Conservation (phyloP, 2,113 vertebrate species). For the Rhinolophus ferrumequinum region DNA sequence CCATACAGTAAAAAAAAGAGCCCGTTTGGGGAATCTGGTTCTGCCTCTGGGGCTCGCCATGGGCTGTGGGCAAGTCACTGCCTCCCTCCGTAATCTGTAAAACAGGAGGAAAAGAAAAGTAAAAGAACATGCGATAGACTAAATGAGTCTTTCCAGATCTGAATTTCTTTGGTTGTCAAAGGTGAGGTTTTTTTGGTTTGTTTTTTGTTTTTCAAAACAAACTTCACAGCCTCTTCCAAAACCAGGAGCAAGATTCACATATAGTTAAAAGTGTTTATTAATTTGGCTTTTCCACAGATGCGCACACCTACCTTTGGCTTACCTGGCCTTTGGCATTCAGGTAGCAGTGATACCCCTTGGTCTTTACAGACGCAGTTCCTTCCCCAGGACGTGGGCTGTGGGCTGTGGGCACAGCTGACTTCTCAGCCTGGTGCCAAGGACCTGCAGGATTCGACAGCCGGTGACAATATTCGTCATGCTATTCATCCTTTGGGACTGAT, state of each 20-base stretch:
- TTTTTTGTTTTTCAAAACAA: not conserved
- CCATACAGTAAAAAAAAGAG: fast-evolving
- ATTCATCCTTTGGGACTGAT: not conserved
- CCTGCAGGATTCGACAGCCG: not conserved
- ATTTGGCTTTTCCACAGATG: not conserved
- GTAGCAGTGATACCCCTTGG: not conserved
- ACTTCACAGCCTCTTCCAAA: conserved; percentile 23
- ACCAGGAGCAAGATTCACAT: not conserved
- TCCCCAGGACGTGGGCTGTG: too few species aligned
- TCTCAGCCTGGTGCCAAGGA: not conserved
- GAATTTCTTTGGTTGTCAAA: conserved; percentile 32
- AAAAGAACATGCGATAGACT: not conserved
- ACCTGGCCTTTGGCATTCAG: not conserved
- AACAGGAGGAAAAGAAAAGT: not conserved
- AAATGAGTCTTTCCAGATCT: not conserved
- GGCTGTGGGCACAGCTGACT: not conserved
- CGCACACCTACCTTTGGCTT: not conserved
- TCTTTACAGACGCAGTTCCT: not conserved
- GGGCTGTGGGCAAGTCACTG: not conserved
- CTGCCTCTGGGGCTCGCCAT: not conserved
- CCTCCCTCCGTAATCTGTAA: not conserved
- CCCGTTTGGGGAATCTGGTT: fast-evolving
- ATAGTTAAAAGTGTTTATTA: not conserved
- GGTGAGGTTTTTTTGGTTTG: not conserved
- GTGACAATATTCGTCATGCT: not conserved